Evolutionary conservation across 2,113 vertebrate genomes (phyloP), one percentile per base, ranked within the genome.

Genomic region (Anthoscopus minutus): DNA sequence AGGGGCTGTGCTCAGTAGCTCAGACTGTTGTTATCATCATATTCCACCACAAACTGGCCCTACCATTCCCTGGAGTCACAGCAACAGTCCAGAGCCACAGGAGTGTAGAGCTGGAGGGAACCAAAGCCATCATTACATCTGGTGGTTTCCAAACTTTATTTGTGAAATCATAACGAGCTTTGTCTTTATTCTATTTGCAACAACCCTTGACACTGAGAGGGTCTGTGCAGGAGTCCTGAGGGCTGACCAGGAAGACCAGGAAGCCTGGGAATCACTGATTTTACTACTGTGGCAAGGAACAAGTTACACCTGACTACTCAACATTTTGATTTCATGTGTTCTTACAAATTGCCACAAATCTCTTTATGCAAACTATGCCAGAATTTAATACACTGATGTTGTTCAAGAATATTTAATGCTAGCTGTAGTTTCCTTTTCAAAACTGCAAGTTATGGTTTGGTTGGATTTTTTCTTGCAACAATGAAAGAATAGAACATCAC

Each of bases 131-230:
- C 40, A 7, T 56, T 40, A n/a, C 28, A 25, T 23, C 60, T 38
- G 40, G 23, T 35, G 19, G 44, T 51, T 79, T 88, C 66, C 91
- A 79, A 62, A 85, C 20, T 24, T 28, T 23, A 27, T 24, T 25
- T 64, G 21, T 60, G 53, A 88, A 73, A 50, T 47, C 19, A 12
- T 6, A 65, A 57, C 0, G 0, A 79, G 37, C 0, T 0, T 56
- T 50, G 31, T 62, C 42, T 80, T 77, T 21, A 35, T 48, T 37
- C 30, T 4, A 4, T 72, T 86, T 70, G 56, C 50, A 89, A 14
- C 31, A 79, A 1, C 7, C 62, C 30, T 74, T 61, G 79, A 21
- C 21, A 42, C 10, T 44, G 61, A 40, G 13, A 10, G 35, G 17
- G 18, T 56, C 64, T 70, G 58, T 20, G 66, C 47, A 88, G 44